phyloP scores from a whole-genome alignment of 1,140 invertebrate species.

The Brachionus asplanchnoidis region DNA sequence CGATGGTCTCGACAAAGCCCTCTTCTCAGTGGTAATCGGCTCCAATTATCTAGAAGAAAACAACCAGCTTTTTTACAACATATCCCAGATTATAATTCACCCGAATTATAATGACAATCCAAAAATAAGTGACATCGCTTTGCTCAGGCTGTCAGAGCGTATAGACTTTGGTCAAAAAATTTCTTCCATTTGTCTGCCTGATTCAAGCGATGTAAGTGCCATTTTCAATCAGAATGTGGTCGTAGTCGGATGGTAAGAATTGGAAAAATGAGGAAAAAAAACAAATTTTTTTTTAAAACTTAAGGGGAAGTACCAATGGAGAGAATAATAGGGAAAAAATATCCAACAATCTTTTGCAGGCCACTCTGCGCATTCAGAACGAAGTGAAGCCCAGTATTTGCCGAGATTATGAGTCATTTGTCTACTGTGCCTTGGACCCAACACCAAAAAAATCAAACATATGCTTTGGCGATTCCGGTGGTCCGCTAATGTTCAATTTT shows the following conservation, averaged over 20 bases:
- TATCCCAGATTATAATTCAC: background rate
- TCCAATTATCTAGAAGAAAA: background rate
- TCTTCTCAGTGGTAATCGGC: background rate
- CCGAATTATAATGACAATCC: background rate
- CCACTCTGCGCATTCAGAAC: background rate
- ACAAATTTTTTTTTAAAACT: background rate
- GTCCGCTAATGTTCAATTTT: background rate
- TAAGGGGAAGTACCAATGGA: constrained; percentile 16
- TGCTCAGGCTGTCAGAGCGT: background rate
- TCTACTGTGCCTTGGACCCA: background rate
- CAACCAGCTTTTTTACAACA: background rate
- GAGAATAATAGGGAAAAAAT: background rate
- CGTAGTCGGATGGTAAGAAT: background rate
- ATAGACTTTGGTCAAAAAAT: background rate
- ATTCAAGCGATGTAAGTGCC: background rate
- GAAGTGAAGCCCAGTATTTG: background rate
- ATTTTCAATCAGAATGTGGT: background rate
- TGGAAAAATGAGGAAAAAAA: background rate
- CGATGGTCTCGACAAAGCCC: background rate
- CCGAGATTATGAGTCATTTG: background rate
- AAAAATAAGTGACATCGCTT: background rate
- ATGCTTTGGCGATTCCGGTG: background rate
- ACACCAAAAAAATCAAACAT: background rate
- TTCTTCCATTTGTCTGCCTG: background rate
- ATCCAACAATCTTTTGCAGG: background rate